phyloP scores from a whole-genome alignment of 1,140 invertebrate species.

The Hirudo medicinalis region DNA sequence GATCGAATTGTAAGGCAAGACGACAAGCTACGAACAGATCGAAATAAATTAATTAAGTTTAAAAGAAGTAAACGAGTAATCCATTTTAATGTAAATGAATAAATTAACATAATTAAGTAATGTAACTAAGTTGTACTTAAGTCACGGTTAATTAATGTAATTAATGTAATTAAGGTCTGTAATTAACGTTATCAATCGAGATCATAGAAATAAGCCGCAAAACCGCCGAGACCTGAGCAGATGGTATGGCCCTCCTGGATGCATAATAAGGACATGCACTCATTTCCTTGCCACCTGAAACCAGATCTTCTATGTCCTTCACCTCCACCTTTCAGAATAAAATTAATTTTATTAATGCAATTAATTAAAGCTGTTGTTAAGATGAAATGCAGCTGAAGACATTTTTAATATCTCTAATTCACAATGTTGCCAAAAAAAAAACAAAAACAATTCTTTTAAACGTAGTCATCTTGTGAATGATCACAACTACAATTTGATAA shows the following conservation, averaged over 20 bases:
- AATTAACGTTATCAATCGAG: not conserved
- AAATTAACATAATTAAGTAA: not conserved
- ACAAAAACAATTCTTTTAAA: too few relatives aligned
- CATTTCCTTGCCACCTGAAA: conserved; percentile 52
- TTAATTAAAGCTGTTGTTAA: too few relatives aligned
- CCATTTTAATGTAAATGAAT: too few relatives aligned
- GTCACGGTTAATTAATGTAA: not conserved
- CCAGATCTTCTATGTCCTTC: conserved; percentile 76
- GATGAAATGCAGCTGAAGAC: too few relatives aligned
- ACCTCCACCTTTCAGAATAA: conserved; percentile 47
- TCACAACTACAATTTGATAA: too few relatives aligned
- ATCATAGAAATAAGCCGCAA: not conserved
- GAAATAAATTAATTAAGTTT: not conserved
- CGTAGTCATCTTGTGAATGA: too few relatives aligned
- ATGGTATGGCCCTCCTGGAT: conserved; percentile 58
- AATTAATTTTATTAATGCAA: not conserved
- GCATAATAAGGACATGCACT: conserved; percentile 84
- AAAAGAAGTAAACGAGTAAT: not conserved
- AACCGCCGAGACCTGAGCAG: conserved; percentile 54
- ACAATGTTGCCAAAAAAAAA: too few relatives aligned
- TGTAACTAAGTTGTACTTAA: not conserved
- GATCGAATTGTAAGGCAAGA: conserved; percentile 50
- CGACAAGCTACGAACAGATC: conserved; percentile 32
- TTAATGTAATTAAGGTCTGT: not conserved
- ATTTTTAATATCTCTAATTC: too few relatives aligned